Evolutionary conservation across 2,888 invertebrate species (phyloP).

Genomic region (Hyposoter didymator): DNA sequence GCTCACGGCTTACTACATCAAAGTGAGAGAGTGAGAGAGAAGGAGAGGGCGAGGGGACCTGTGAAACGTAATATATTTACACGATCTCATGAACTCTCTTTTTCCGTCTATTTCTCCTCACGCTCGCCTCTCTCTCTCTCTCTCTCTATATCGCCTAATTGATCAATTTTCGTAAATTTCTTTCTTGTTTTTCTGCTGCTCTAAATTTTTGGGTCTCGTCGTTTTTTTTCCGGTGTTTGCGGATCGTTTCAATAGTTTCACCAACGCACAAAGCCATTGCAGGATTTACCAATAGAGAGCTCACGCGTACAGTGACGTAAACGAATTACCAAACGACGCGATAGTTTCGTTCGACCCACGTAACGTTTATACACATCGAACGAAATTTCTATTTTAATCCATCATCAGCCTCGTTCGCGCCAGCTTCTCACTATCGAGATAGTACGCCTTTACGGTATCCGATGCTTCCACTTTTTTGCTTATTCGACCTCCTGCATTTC

Average conservation of each 20-base stretch:
- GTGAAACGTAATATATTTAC: conserved; percentile 50
- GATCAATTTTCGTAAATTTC: conserved; percentile 6
- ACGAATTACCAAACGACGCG: conserved; percentile 56
- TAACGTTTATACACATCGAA: conserved; percentile 58
- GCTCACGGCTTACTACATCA: conserved; percentile 52
- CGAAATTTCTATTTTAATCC: conserved; percentile 56
- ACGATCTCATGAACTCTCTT: conserved; percentile 46
- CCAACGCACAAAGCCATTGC: not conserved
- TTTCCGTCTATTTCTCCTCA: not conserved
- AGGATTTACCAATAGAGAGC: conserved; percentile 26
- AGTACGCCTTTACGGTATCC: not conserved
- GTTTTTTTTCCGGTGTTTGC: not conserved
- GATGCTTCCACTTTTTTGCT: not conserved
- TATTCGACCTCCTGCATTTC: not conserved
- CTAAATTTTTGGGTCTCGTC: not conserved
- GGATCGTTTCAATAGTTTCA: conserved; percentile 11
- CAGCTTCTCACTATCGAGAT: not conserved
- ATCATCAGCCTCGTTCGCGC: conserved; percentile 34
- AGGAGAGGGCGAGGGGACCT: conserved; percentile 8
- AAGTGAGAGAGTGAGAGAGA: conserved; percentile 7
- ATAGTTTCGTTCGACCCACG: conserved; percentile 55
- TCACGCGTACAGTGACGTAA: conserved; percentile 45
- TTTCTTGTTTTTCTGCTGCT: not conserved
- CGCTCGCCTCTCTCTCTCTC: not conserved
- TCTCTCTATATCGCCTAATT: not conserved